Base-by-base conservation (phyloP, 2,797 vertebrate species). In the Natrix natrix region DNA sequence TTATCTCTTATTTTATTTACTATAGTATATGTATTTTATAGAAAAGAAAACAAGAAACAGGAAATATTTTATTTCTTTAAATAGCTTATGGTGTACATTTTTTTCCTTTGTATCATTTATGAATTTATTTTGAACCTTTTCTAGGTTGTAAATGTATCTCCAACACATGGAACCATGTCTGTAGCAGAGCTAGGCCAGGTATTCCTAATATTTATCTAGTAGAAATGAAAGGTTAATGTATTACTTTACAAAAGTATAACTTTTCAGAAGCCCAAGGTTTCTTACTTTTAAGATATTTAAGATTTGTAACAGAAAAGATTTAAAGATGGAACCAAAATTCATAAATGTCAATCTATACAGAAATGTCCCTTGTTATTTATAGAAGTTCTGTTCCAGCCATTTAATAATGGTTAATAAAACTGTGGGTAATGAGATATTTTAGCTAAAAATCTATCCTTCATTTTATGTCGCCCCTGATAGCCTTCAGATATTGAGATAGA, bases 121-220 rank as follows among this genome's bases (percentile, higher is more conserved):
- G 24, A 48, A 93, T 95, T 91, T 96, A 94, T 92, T 93, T 96
- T 96, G 86, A 74, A 32, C 95, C 90, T 94, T 83, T 96, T 97
- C 43, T 91, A 97, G 90, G n/a, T n/a, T 89, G 48, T 4, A 13
- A 96, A 96, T 92, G 93, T 95, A 92, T 89, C 16, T 89, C 24
- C 57, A 78, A 10, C 57, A 63, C 93, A 96, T 89, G 94, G 94
- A 96, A 97, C 96, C 90, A 95, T 95, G 92, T 96, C 97, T 17
- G 88, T 98, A 66, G 66, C 86, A 13, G 93, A 96, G 89, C 59
- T 98, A n/a, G 97, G 97, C 2, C 97, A 98, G 98, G 98, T 98
- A 97, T 63, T 57, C 13, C 55, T 86, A 59, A 26, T 32, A 61
- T 55, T 78, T 92, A 37, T 61, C 0, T 0, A 13, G 59, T 61